A percentile compares a stretch with the other conserved stretches of the same genome.
Evolutionary conservation across 2,888 invertebrate species (phyloP).

Genomic region (Trimorus sp.): DNA sequence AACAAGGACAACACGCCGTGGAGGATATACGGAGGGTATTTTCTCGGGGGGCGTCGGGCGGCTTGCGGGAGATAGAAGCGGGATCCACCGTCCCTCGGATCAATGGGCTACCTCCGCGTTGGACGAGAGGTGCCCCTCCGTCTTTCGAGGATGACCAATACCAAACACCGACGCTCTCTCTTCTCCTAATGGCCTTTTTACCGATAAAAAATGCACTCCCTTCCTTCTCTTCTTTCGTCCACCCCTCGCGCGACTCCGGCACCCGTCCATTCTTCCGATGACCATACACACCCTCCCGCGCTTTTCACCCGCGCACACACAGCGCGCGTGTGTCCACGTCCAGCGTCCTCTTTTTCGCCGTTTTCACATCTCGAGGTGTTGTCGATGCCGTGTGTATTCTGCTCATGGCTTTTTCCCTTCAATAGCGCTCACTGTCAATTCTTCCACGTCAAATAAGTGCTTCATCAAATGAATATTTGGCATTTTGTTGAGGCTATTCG

Average conservation of each 20-base stretch:
- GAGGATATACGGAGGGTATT: conserved; percentile 68
- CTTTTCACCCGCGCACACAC: conserved; percentile 42
- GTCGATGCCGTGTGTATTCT: conserved; percentile 60
- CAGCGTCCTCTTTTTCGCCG: conserved; percentile 50
- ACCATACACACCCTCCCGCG: conserved; percentile 51
- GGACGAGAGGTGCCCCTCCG: conserved; percentile 75
- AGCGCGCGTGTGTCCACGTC: conserved; percentile 23
- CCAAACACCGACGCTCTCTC: conserved; percentile 79
- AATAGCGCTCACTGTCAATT: conserved; percentile 50
- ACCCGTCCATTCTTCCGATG: conserved; percentile 65
- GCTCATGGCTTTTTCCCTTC: conserved; percentile 60
- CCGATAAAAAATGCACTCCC: conserved; percentile 81
- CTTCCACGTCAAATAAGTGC: conserved; percentile 49
- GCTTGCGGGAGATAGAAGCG: conserved; percentile 68
- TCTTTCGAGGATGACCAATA: conserved; percentile 80
- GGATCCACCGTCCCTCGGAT: conserved; percentile 77
- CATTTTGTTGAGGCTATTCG: conserved; percentile 38
- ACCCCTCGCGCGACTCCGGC: conserved; percentile 62
- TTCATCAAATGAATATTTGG: conserved; percentile 45
- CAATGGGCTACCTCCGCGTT: conserved; percentile 77
- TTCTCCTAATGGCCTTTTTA: conserved; percentile 81
- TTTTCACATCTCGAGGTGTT: conserved; percentile 57
- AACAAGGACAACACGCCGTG: conserved; percentile 63
- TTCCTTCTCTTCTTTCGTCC: conserved; percentile 70
- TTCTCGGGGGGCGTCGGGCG: conserved; percentile 52